Percentiles rank a stretch among this genome's conserved stretches.
These are phyloP conservation scores for Saxidomus purpurata DNA, from an alignment of 1,140 invertebrate species.

Conservation along the genomic window DNA sequence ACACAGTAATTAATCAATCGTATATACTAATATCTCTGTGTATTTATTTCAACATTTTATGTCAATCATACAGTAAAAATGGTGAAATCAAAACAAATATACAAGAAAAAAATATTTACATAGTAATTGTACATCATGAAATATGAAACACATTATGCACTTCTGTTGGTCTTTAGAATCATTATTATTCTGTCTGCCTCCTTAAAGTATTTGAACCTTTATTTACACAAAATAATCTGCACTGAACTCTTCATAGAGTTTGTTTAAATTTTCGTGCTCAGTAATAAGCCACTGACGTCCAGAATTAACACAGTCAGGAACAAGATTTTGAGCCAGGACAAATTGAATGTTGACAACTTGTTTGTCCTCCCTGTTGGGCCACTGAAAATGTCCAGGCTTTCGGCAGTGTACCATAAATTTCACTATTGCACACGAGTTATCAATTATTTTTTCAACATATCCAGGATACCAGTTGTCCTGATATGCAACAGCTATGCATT, in stretches of 20 bases:
- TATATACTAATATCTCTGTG: no score
- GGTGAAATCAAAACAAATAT: no score
- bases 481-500: slow-evolving; percentile 25
- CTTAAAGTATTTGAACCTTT: no score
- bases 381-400: neutral
- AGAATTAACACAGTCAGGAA: slow-evolving; percentile 5
- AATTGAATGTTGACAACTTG: slow-evolving; percentile 20
- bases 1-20: no score
- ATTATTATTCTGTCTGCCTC: no score
- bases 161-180: no score
- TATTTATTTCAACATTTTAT: no score
- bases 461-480: slow-evolving; percentile 50
- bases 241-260: neutral
- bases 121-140: no score
- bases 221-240: neutral
- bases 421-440: neutral
- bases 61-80: no score
- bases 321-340: neutral
- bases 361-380: neutral
- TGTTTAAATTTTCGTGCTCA: neutral
- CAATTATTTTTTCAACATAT: neutral
- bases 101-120: no score
- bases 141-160: no score
- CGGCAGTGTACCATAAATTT: slow-evolving; percentile 11
- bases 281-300: neutral